Evolutionary conservation across 2,113 vertebrate genomes (phyloP).

Genomic region (Xyrauchen texanus): DNA sequence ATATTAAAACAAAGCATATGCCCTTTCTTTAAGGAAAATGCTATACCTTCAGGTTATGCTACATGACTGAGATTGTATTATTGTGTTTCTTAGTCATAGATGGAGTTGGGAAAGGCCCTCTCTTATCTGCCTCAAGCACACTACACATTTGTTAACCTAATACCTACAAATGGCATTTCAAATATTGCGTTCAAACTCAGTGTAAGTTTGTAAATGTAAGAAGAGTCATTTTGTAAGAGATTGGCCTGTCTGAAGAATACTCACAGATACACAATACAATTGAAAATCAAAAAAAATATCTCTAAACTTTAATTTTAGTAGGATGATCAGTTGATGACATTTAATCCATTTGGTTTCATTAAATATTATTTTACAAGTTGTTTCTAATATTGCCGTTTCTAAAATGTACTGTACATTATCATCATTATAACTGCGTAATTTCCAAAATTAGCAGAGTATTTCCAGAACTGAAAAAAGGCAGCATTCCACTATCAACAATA

Average conservation of each 20-base stretch:
- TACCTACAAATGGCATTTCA: slow-evolving; percentile 1
- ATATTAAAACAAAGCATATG: too few species aligned
- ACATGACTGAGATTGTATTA: neutral
- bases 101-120: slow-evolving; percentile 32
- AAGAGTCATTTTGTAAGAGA: neutral
- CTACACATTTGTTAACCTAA: neutral
- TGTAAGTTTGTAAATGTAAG: too few species aligned
- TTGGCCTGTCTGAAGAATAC: neutral
- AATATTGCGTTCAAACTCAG: neutral
- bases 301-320: too few species aligned
- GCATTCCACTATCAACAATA: slow-evolving; percentile 32
- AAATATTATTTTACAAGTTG: too few species aligned
- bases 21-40: neutral
- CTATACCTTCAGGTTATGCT: neutral
- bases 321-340: too few species aligned
- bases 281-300: too few species aligned
- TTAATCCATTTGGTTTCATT: too few species aligned
- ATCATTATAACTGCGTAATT: neutral
- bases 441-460: slow-evolving; percentile 2
- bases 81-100: slow-evolving; percentile 8
- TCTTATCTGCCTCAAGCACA: slow-evolving; percentile 1
- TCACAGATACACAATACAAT: neutral
- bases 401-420: neutral
- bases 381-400: too few species aligned
- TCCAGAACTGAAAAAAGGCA: neutral